Percentiles rank a stretch among this genome's conserved stretches.
phyloP scores from a whole-genome alignment of 1,140 invertebrate genomes.

The Adelges cooleyi region DNA sequence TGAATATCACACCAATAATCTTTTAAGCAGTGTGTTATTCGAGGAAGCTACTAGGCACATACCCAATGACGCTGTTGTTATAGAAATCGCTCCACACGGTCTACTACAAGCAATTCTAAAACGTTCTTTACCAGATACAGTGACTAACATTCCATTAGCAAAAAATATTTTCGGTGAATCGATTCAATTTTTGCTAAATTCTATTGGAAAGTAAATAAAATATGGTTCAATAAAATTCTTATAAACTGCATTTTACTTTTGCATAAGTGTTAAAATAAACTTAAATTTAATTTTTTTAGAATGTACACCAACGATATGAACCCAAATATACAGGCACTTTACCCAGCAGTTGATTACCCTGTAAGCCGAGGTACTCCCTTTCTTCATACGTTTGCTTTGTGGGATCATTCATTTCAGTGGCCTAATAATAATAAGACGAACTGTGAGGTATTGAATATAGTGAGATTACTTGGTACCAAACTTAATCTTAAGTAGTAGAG shows the following conservation, averaged over 20 bases:
- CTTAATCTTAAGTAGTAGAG: no score
- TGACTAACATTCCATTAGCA: slow-evolving; percentile 47
- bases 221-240: not conserved
- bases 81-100: slow-evolving; percentile 50
- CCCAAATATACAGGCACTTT: slow-evolving; percentile 48
- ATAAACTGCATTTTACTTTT: no score
- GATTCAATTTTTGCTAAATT: slow-evolving; percentile 40
- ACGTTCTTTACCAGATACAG: slow-evolving; percentile 41
- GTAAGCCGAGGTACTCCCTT: slow-evolving; percentile 62
- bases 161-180: slow-evolving; percentile 42
- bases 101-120: slow-evolving; percentile 49
- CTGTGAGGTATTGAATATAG: no score
- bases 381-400: slow-evolving; percentile 55
- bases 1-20: slow-evolving; percentile 57
- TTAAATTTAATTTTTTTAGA: slow-evolving; percentile 38
- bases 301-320: slow-evolving; percentile 53
- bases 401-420: slow-evolving; percentile 50
- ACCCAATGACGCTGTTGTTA: slow-evolving; percentile 45
- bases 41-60: slow-evolving; percentile 46
- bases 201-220: slow-evolving; percentile 44
- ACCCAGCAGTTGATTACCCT: slow-evolving; percentile 52
- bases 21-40: slow-evolving; percentile 48
- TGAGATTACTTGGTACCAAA: no score
- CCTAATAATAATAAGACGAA: not conserved
- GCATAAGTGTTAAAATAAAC: no score